Evolutionary conservation across 2,888 invertebrate species (phyloP).

Genomic region (Tetragnatha montana): DNA sequence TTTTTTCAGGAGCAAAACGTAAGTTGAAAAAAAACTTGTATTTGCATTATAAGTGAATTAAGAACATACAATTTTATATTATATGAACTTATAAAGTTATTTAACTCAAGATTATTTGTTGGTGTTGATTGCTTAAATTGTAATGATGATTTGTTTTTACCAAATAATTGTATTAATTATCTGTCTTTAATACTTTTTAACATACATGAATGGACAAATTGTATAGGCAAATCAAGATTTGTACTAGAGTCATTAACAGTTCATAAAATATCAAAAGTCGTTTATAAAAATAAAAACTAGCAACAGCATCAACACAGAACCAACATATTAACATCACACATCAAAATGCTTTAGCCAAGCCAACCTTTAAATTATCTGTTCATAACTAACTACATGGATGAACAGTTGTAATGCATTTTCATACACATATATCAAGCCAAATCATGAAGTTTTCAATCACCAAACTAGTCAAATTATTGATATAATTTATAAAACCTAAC

Average conservation of each 20-base stretch:
- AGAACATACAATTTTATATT: no score
- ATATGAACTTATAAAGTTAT: background rate
- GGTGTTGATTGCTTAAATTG: no score
- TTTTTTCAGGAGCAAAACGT: no score
- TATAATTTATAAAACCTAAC: no score
- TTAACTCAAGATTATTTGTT: background rate
- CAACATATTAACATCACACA: slow-evolving; percentile 10
- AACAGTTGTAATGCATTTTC: background rate
- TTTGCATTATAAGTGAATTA: no score
- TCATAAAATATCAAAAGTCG: slow-evolving; percentile 38
- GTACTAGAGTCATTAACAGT: background rate
- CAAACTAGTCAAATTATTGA: no score
- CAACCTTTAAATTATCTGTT: background rate
- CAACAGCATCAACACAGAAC: slow-evolving; percentile 25
- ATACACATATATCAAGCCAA: background rate
- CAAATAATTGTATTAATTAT: no score
- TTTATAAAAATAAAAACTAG: slow-evolving; percentile 35
- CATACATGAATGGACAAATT: background rate
- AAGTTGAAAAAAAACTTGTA: no score
- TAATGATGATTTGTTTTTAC: no score
- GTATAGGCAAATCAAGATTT: background rate
- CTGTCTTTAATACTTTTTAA: no score
- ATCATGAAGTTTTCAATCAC: no score
- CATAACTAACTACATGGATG: background rate
- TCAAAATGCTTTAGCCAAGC: slow-evolving; percentile 1